Conservation (phyloP, 2,113 vertebrate genomes). For the Trogon melanurus region DNA sequence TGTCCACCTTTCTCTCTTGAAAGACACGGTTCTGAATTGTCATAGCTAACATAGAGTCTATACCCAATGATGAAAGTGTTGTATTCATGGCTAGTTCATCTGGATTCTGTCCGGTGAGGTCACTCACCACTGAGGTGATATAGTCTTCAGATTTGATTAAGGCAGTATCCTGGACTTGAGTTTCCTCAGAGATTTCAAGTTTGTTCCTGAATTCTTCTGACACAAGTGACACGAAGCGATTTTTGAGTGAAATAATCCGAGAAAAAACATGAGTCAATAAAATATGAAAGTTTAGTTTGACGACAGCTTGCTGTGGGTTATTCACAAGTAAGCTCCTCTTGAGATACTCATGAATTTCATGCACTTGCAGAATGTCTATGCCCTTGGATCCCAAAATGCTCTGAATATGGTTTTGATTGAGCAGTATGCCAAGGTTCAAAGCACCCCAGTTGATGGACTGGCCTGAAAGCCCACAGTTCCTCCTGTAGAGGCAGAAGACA, state of each 20-base stretch:
- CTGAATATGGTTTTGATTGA: slow-evolving; percentile 79
- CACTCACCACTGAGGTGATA: slow-evolving; percentile 72
- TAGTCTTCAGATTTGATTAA: slow-evolving; percentile 63
- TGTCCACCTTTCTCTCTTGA: slow-evolving; percentile 76
- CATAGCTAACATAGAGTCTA: slow-evolving; percentile 88
- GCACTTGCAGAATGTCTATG: slow-evolving; percentile 77
- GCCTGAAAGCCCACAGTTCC: slow-evolving; percentile 81
- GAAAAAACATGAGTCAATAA: slow-evolving; percentile 70
- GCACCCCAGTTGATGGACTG: slow-evolving; percentile 90
- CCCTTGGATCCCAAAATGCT: slow-evolving; percentile 80
- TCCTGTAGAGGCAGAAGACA: slow-evolving; percentile 83
- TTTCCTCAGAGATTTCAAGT: not conserved
- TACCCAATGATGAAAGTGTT: slow-evolving; percentile 75
- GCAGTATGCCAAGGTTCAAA: slow-evolving; percentile 82
- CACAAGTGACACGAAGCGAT: slow-evolving; percentile 71
- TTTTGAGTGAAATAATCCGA: slow-evolving; percentile 72
- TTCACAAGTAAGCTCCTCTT: slow-evolving; percentile 75
- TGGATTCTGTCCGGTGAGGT: slow-evolving; percentile 55
- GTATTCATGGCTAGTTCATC: slow-evolving; percentile 75
- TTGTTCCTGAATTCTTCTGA: slow-evolving; percentile 58
- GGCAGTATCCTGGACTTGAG: not conserved
- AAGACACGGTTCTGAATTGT: slow-evolving; percentile 84
- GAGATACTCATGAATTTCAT: slow-evolving; percentile 80
- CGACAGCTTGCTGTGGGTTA: slow-evolving; percentile 80
- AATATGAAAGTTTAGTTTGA: slow-evolving; percentile 80